Percentiles rank a stretch among this genome's conserved stretches.
These are phyloP conservation scores for Hemiscyllium ocellatum DNA, from an alignment of 2,113 vertebrate genomes.

Conservation along the genomic window DNA sequence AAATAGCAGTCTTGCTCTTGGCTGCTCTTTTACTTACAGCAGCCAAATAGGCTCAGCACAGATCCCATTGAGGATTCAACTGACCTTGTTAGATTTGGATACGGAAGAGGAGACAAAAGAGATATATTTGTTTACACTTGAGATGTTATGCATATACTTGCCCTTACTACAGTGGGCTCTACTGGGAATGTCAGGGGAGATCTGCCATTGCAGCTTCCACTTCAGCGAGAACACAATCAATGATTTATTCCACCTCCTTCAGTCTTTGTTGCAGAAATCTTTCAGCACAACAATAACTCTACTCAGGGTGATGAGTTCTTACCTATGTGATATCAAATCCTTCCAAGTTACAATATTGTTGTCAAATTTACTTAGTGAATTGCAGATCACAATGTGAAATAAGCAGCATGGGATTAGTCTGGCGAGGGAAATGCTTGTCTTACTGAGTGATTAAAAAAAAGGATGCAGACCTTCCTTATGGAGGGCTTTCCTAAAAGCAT, in stretches of 20 bases:
- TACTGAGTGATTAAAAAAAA: not conserved
- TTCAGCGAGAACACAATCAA: not conserved
- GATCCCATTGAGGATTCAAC: not conserved
- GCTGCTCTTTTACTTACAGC: not conserved
- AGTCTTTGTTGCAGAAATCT: not conserved
- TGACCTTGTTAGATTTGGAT: constrained; percentile 1
- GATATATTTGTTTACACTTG: not conserved
- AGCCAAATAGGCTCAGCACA: not conserved
- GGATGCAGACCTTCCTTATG: not conserved
- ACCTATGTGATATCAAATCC: not conserved
- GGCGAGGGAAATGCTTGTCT: not conserved
- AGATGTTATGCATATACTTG: not conserved
- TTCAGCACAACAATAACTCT: not conserved
- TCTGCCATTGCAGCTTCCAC: not conserved
- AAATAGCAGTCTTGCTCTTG: not conserved
- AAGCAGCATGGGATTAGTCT: not conserved
- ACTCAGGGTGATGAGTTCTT: not conserved
- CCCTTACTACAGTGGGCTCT: not conserved
- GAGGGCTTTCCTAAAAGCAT: not conserved
- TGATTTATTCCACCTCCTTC: not conserved
- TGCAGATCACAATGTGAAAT: not conserved
- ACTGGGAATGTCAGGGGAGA: not conserved
- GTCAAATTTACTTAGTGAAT: not conserved
- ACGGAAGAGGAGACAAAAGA: not conserved
- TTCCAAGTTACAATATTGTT: not conserved